These are phyloP conservation scores for Loripinus fragilis DNA, from an alignment of 2,888 invertebrate species.

Conservation along the genomic window DNA sequence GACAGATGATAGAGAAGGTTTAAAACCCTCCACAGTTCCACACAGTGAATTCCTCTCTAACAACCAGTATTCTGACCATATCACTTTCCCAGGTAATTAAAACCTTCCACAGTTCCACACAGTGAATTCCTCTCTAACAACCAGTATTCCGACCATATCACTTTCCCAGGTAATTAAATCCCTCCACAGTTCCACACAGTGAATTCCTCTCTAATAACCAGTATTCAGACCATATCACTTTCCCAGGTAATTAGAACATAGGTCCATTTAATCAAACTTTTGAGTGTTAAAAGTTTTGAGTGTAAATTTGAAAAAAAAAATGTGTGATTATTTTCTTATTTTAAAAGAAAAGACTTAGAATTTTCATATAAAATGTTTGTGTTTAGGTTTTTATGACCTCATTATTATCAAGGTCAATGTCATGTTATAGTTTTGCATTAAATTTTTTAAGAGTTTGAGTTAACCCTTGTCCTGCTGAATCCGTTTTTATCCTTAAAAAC, in stretches of 20 bases:
- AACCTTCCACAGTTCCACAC: slow-evolving; percentile 48
- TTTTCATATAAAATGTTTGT: no score
- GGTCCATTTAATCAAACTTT: no score
- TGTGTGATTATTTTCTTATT: no score
- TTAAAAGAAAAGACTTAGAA: no score
- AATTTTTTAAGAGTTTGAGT: no score
- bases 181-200: slow-evolving; percentile 50
- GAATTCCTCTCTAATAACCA: slow-evolving; percentile 67
- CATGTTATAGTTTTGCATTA: no score
- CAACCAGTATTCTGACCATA: slow-evolving; percentile 57
- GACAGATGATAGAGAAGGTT: slow-evolving; percentile 81
- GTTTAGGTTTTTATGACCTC: no score
- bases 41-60: slow-evolving; percentile 66
- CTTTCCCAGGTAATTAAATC: slow-evolving; percentile 36
- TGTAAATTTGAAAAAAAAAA: no score
- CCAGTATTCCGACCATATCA: slow-evolving; percentile 51
- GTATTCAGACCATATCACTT: slow-evolving; percentile 50
- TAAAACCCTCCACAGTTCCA: slow-evolving; percentile 41
- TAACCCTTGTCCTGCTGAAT: no score
- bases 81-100: slow-evolving; percentile 36
- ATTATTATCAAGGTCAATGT: no score
- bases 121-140: slow-evolving; percentile 67
- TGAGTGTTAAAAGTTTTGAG: no score
- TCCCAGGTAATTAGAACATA: slow-evolving; percentile 34
- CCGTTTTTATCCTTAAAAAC: no score